Base-by-base conservation (phyloP, 1,140 invertebrate species). In the Eufriesea mexicana region DNA sequence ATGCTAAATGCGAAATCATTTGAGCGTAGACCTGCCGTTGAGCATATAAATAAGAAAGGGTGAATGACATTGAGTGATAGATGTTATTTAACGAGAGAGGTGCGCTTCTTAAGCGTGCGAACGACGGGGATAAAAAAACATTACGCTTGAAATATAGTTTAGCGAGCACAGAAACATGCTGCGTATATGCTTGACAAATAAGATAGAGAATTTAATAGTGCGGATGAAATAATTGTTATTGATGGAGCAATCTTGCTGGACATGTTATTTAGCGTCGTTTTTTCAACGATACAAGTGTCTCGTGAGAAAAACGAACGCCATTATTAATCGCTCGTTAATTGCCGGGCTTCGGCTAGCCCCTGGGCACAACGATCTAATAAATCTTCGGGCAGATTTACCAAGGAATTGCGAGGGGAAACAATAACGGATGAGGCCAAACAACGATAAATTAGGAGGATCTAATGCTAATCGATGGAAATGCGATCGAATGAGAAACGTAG, bases 1-100 rank as follows among this genome's bases (percentile, higher is more conserved):
- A 73, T 80, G 61, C 75, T 88, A 88, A 88, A 85, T 89, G 78
- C 79, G 73, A 87, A 88, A 86, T 88, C 76, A 72, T 86, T 88
- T 85, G 70, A 87, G 75, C 68, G 77, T 78, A 86, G 59, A 66
- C 54, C 68, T 78, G 64, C 67, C 42, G 54, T 85, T 83, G 79
- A 88, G 76, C 86, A 88, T 83, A 88, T 88, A 88, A 88, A 88
- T 88, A 88, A 70, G 57, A 78, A 66, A 74, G 70, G 79, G 82
- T 82, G 72, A 85, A 87, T 79, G 83, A 84, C 83, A 78, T 86
- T 86, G 54, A 51, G 76, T 71, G 80, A 66, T 74, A 72, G 81
- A 78, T 77, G 49, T 80, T 84, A 70, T 78, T 70, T 77, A 49
- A 78, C 57, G 66, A 83, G 47, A 45, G 35, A 83, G 55, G 45